These are phyloP conservation scores for Rhyacophila evoluta DNA, from an alignment of 2,888 invertebrate genomes.

Conservation along the genomic window DNA sequence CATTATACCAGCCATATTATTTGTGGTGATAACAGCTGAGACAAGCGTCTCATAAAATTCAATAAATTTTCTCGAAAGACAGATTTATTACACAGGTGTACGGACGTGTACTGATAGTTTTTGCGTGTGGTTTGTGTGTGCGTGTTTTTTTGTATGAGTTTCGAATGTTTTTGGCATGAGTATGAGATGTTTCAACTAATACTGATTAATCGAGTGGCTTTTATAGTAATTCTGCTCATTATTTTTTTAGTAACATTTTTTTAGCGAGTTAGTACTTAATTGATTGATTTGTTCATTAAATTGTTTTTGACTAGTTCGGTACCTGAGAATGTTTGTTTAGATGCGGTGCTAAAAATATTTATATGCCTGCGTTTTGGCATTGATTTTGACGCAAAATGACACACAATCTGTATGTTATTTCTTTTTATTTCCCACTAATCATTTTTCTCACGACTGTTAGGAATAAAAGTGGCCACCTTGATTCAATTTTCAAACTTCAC, in stretches of 20 bases:
- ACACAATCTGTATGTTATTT: neutral
- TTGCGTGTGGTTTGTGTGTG: conserved; percentile 10
- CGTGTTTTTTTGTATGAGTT: neutral
- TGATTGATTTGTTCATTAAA: neutral
- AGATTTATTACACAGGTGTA: neutral
- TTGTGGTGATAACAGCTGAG: no score
- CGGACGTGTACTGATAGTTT: neutral
- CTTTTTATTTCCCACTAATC: neutral
- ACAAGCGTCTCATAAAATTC: no score
- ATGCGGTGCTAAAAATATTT: no score
- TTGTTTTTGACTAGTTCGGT: neutral
- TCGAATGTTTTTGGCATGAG: neutral
- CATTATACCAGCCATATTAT: no score
- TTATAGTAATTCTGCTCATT: neutral
- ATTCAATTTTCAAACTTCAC: neutral
- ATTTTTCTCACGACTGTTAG: neutral
- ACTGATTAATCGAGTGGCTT: conserved; percentile 4
- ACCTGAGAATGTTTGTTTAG: no score
- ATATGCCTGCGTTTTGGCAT: neutral
- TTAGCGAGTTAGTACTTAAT: neutral
- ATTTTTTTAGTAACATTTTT: neutral
- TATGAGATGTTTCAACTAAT: conserved; percentile 4
- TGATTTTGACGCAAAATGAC: neutral
- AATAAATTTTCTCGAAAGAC: neutral
- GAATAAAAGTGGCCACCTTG: neutral